A percentile compares a stretch with the other conserved stretches of the same genome.
Evolutionary conservation across 2,797 vertebrate genomes (phyloP).

Genomic region (Pelodytes ibericus): DNA sequence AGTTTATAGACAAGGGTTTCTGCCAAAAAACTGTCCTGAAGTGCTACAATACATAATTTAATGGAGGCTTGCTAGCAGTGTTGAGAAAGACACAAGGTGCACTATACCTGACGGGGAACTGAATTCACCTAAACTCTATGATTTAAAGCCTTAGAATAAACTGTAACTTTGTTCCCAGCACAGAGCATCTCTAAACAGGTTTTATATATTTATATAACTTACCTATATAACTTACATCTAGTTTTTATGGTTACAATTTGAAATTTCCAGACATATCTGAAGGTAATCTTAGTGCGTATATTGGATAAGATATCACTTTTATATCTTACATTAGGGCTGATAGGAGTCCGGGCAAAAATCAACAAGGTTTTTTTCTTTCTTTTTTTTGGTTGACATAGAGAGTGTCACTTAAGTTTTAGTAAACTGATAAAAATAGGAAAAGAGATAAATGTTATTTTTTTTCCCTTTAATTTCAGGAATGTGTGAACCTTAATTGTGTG

Average conservation of each 20-base stretch:
- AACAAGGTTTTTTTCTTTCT: constrained; percentile 20
- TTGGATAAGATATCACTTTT: constrained; percentile 56
- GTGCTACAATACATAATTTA: constrained; percentile 35
- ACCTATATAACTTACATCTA: constrained; percentile 47
- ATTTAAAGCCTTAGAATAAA: constrained; percentile 40
- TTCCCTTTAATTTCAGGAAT: not conserved
- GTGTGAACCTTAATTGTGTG: not conserved
- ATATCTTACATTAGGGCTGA: constrained; percentile 48
- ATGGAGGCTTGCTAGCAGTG: constrained; percentile 9
- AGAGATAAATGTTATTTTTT: not conserved
- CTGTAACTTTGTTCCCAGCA: constrained; percentile 25
- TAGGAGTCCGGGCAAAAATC: constrained; percentile 19
- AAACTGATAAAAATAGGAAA: not conserved
- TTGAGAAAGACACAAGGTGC: constrained; percentile 15
- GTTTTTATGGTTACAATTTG: constrained; percentile 51
- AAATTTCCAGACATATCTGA: constrained; percentile 41
- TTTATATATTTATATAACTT: constrained; percentile 43
- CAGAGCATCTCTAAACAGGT: constrained; percentile 30
- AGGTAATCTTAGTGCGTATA: constrained; percentile 52
- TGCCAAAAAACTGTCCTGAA: constrained; percentile 44
- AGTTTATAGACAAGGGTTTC: constrained; percentile 40
- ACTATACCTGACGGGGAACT: constrained; percentile 29
- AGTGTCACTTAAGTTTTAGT: not conserved
- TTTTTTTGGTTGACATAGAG: constrained; percentile 9
- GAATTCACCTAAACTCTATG: constrained; percentile 15